These are phyloP conservation scores for Gymnarchus niloticus DNA, from an alignment of 2,113 vertebrate genomes.

Conservation along the genomic window DNA sequence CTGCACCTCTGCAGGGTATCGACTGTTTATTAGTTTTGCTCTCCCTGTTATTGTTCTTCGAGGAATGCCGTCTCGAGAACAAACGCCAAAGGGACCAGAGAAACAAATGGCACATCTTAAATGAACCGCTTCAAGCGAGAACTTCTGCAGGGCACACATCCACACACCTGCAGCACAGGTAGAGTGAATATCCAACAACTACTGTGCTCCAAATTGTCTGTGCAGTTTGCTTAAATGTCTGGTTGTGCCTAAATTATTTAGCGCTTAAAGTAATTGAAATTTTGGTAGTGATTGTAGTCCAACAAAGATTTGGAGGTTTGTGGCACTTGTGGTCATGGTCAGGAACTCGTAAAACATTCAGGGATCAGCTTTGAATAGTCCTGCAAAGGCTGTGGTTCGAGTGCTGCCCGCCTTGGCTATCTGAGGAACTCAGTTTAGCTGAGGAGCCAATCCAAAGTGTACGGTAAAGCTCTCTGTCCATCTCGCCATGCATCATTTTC, in stretches of 20 bases:
- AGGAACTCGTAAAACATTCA: not conserved
- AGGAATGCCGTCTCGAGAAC: not conserved
- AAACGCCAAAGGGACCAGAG: not conserved
- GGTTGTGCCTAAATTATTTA: not conserved
- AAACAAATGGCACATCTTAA: not conserved
- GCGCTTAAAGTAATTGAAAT: not conserved
- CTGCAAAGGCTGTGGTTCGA: not conserved
- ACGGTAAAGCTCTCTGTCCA: not conserved
- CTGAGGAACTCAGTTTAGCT: not conserved
- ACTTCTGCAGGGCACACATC: not conserved
- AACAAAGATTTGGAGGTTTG: not conserved
- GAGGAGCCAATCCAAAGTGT: not conserved
- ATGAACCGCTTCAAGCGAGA: not conserved
- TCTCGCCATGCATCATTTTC: not conserved
- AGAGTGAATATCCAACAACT: no score
- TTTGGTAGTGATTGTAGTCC: not conserved
- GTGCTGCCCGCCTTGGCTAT: no score
- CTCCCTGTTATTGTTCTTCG: slow-evolving; percentile 13
- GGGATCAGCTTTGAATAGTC: not conserved
- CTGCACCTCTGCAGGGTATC: slow-evolving; percentile 3
- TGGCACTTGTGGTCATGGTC: not conserved
- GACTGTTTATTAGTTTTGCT: slow-evolving; percentile 3
- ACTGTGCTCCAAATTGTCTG: no score
- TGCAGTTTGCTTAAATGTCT: not conserved
- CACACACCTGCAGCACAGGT: not conserved